Conservation (phyloP, 2,888 invertebrate genomes). For the Philereme vetulata region DNA sequence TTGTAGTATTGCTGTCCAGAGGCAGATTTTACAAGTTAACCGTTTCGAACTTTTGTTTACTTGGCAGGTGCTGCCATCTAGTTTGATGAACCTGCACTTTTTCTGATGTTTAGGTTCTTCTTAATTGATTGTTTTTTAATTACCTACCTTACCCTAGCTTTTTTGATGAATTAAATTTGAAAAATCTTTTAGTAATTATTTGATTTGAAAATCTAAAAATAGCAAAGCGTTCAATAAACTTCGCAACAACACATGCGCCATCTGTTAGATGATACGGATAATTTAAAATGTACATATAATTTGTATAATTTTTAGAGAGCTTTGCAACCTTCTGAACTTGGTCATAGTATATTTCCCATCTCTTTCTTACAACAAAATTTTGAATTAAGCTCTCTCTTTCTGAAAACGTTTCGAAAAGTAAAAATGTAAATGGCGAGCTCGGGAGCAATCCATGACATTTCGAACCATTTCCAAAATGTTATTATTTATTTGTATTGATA, state of each 20-base stretch:
- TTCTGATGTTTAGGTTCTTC: no score
- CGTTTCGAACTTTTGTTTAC: not conserved
- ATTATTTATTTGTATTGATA: constrained; percentile 30
- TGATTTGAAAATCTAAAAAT: constrained; percentile 58
- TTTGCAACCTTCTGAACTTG: constrained; percentile 44
- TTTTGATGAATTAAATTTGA: not conserved
- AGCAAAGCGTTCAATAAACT: constrained; percentile 77
- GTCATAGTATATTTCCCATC: constrained; percentile 45
- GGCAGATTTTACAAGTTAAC: not conserved
- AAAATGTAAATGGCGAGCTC: constrained; percentile 70
- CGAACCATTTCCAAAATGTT: constrained; percentile 56
- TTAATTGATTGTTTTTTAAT: no score
- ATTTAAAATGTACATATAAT: constrained; percentile 26
- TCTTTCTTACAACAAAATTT: constrained; percentile 39
- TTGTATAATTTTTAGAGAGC: constrained; percentile 25
- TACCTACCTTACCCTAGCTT: no score
- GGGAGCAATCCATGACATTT: constrained; percentile 73
- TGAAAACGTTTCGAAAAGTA: constrained; percentile 52
- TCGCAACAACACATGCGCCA: constrained; percentile 77
- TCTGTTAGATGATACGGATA: constrained; percentile 47
- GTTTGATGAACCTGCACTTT: constrained; percentile 1
- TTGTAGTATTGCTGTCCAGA: not conserved
- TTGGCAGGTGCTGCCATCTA: constrained; percentile 42
- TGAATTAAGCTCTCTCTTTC: constrained; percentile 49
- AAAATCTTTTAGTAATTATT: not conserved